Base-by-base conservation (phyloP, 2,113 vertebrate species). In the Hylia prasina region DNA sequence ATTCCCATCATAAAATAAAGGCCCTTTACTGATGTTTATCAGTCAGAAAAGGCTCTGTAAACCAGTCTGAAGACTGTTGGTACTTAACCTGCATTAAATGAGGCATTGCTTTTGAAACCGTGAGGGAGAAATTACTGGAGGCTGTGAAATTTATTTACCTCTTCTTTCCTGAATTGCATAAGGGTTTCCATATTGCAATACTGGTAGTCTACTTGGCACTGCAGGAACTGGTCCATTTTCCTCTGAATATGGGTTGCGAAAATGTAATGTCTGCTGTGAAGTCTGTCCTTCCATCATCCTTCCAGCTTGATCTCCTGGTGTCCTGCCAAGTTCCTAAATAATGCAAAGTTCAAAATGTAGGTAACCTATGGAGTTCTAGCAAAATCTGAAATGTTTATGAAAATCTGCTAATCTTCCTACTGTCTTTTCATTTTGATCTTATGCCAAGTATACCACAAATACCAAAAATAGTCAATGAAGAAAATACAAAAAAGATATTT, bases 111-210 rank as follows among this genome's bases (percentile, higher is more conserved):
- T 89, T 73, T 45, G 24, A 84, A 92, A 89, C 6, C 25, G n/a
- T 0, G 0, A 72, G n/a, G 42, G 7, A 45, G 33, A 81, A 68
- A 40, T n/a, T n/a, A 82, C 0, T 30, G 21, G 21, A 27, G 27
- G 3, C 3, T 5, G 8, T 30, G 33, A 40, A 54, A 60, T 82
- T 50, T 45, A 83, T 94, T 40, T 45, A 98, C 99, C 99, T 98
- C 99, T 99, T 65, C 98, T 98, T 92, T 98, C 98, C 53, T 98
- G 98, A 40, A 97, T 71, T 72, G 98, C 97, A 51, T 99, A 99
- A 15, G 99, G 99, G 90, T 99, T 99, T 93, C 99, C 99, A 96
- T 98, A 99, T 6, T 99, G 99, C 96, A 99, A 96, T 82, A 99
- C 97, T 71, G 98, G 98, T 22, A 99, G 97, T 64, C 98, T 97